A percentile compares a stretch with the other conserved stretches of the same genome.
Evolutionary conservation across 2,888 invertebrate genomes (phyloP).

Genomic region (Agrochola litura): DNA sequence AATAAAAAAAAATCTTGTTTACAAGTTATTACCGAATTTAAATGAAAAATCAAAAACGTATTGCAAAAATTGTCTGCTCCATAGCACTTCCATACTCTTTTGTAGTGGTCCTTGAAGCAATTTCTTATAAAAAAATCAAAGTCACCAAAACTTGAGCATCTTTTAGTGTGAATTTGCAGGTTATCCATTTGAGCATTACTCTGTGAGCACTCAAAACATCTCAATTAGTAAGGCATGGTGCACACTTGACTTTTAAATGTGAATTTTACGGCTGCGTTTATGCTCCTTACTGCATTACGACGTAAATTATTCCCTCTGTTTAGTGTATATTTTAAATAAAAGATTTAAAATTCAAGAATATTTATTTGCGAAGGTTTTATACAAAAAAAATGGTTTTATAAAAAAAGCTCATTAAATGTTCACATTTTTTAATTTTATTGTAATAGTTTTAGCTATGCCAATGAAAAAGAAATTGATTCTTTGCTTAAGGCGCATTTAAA

Average conservation of each 20-base stretch:
- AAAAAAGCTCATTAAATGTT: constrained; percentile 32
- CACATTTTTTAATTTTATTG: constrained; percentile 26
- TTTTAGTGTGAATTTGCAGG: not conserved
- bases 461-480: constrained; percentile 45
- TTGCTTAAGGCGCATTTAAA: constrained; percentile 41
- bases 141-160: not conserved
- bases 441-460: constrained; percentile 7
- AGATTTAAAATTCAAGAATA: constrained; percentile 20
- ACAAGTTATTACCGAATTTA: not conserved
- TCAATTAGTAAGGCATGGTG: constrained; percentile 76
- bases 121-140: not conserved
- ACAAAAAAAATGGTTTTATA: no score
- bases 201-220: constrained; percentile 71
- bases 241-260: constrained; percentile 72
- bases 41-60: not conserved
- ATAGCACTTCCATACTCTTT: not conserved
- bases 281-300: constrained; percentile 68
- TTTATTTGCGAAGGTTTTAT: constrained; percentile 32
- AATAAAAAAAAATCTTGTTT: not conserved
- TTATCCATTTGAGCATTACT: constrained; percentile 42
- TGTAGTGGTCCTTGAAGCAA: not conserved
- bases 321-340: constrained; percentile 53
- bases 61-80: not conserved
- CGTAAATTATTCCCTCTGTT: constrained; percentile 64
- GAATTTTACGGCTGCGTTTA: constrained; percentile 74